Conservation (phyloP, 2,113 vertebrate genomes). For the Emydocephalus ijimae region DNA sequence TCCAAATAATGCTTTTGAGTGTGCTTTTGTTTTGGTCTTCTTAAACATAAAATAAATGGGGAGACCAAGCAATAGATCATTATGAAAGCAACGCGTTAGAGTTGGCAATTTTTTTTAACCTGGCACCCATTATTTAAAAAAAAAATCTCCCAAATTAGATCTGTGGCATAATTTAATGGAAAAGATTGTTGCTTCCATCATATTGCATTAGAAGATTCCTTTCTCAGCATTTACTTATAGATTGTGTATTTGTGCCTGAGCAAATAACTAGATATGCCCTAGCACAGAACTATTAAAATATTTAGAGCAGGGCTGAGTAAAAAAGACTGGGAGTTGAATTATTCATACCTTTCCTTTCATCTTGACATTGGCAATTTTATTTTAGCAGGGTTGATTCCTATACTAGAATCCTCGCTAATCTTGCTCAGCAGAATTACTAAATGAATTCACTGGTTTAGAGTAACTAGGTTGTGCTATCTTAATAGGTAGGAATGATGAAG, state of each 20-base stretch:
- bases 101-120: neutral
- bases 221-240: conserved; percentile 8
- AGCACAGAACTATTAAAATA: conserved; percentile 34
- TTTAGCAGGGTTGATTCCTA: conserved; percentile 10
- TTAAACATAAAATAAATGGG: neutral
- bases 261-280: conserved; percentile 13
- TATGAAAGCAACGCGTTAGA: neutral
- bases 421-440: neutral
- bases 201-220: neutral
- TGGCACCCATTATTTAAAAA: neutral
- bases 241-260: conserved; percentile 17
- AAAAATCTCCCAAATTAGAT: neutral
- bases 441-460: neutral
- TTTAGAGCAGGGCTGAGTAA: conserved; percentile 30
- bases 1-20: neutral
- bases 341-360: conserved; percentile 33
- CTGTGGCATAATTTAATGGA: neutral
- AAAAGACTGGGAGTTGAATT: conserved; percentile 22
- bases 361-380: conserved; percentile 24
- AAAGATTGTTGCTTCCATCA: neutral
- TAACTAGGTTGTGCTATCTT: neutral
- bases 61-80: neutral
- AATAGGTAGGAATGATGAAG: neutral
- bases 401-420: conserved; percentile 6
- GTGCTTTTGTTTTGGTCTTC: neutral